Base-by-base conservation (phyloP, 2,888 invertebrate genomes). In the Eueremaeus valkanovi region DNA sequence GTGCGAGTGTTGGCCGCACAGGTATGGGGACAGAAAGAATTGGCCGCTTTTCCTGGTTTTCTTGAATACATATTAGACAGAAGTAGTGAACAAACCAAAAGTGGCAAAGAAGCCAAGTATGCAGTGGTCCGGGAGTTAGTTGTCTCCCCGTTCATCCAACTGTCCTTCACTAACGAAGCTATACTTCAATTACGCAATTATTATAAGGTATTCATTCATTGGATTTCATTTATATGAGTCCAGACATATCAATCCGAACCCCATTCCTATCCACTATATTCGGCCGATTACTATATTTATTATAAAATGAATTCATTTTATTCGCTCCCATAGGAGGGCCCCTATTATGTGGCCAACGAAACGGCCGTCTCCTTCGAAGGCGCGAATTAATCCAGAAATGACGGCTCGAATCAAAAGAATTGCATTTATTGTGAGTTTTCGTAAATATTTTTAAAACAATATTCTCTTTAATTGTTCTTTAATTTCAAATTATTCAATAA, bases 41-140 rank as follows among this genome's bases (percentile, higher is more conserved):
- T 85, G 86, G 78, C 88, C 88, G 76, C 90, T 92, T 80, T 81
- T 85, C 78, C 85, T 86, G 91, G 91, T 73, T 87, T 92, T 72
- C 82, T 90, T 18, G 93, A 94, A 83, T 93, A 89, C 82, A 85
- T 95, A 9, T 82, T 95, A 45, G 90, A 94, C 82, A 87, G 94
- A 55, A 85, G 87, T 73, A 85, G 87, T 0, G 91, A 91, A 81
- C 85, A 87, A 6, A 87, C 87, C 66, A 92, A 91, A 81, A 88
- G 89, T 72, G 88, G 88, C 73, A 90, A 90, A 82, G 89, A 91
- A 81, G 84, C 85, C 0, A 95, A 93, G 82, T 93, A 87, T 83
- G 87, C 88, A 79, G 86, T 94, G 6, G 87, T 93, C 18, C 86
- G 87, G 80, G 84, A 86, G 72, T 83, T 93, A 63, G 85, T 88